These are phyloP conservation scores for Rhinatrema bivittatum DNA, from an alignment of 2,797 vertebrate species.

Conservation along the genomic window DNA sequence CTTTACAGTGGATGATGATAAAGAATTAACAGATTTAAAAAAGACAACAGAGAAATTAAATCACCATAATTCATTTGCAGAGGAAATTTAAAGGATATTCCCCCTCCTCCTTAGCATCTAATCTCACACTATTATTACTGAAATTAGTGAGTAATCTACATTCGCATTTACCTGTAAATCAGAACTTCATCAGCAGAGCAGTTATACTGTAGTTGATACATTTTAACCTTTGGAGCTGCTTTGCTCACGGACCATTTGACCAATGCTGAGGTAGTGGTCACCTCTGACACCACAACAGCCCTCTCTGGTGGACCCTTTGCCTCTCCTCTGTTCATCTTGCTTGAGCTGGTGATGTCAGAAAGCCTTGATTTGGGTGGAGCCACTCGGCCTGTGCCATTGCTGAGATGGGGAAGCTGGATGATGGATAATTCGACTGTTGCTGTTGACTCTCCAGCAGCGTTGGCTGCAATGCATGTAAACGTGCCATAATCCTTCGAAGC, in stretches of 20 bases:
- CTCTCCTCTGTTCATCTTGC: conserved; percentile 81
- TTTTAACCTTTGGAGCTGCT: conserved; percentile 88
- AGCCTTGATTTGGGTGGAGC: conserved; percentile 83
- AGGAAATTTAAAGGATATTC: too few species aligned
- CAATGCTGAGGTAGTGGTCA: conserved; percentile 84
- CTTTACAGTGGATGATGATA: too few species aligned
- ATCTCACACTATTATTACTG: too few species aligned
- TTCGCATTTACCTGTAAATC: conserved; percentile 87
- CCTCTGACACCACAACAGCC: conserved; percentile 83
- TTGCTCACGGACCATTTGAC: conserved; percentile 93
- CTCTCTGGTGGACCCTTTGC: conserved; percentile 78
- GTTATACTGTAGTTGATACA: conserved; percentile 98
- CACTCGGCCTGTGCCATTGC: conserved; percentile 76
- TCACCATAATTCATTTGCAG: too few species aligned
- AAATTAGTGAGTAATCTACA: too few species aligned
- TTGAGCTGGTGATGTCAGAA: conserved; percentile 95
- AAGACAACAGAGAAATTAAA: too few species aligned
- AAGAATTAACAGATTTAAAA: too few species aligned
- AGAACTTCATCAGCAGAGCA: conserved; percentile 95
- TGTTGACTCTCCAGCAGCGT: conserved; percentile 92
- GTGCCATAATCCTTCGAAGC: conserved; percentile 90
- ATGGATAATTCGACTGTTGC: conserved; percentile 88
- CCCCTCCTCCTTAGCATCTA: too few species aligned
- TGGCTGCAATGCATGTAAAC: conserved; percentile 95
- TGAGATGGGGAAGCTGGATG: conserved; percentile 92